Conservation (phyloP, 2,113 vertebrate genomes). For the Anthoscopus minutus region DNA sequence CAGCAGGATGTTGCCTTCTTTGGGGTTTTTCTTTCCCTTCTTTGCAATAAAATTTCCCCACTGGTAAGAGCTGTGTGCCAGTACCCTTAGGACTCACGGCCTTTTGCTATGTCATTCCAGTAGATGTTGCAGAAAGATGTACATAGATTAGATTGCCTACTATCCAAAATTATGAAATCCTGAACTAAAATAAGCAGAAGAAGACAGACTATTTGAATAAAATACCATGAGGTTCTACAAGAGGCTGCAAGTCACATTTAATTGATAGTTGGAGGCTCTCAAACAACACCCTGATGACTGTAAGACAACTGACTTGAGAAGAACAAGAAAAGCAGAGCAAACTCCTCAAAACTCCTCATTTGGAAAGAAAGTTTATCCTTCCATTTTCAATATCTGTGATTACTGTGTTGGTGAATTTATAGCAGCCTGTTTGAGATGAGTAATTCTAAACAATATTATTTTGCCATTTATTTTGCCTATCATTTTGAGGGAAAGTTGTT, state of each 20-base stretch:
- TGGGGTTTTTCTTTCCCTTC: not conserved
- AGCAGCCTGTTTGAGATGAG: not conserved
- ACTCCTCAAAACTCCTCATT: constrained; percentile 9
- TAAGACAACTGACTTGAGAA: not conserved
- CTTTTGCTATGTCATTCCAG: not conserved
- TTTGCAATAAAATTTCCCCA: not conserved
- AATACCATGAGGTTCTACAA: not conserved
- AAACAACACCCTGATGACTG: not conserved
- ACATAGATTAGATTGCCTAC: not conserved
- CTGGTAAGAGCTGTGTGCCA: not conserved
- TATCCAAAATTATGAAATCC: constrained; percentile 2
- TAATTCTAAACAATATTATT: constrained; percentile 21
- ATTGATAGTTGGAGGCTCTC: not conserved
- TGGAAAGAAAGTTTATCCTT: not conserved
- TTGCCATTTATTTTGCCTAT: constrained; percentile 3
- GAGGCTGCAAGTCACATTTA: not conserved
- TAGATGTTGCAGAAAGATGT: not conserved
- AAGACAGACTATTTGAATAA: not conserved
- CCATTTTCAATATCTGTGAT: constrained; percentile 12
- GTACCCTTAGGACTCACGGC: not conserved
- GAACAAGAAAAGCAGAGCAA: not conserved
- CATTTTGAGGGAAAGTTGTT: not conserved
- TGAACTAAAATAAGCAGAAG: not conserved
- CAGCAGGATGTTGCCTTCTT: not conserved
- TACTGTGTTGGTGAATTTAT: not conserved